Evolutionary conservation across 2,888 invertebrate species (phyloP), one percentile per base, ranked within the genome.

Genomic region (Lithophane ornitopus): DNA sequence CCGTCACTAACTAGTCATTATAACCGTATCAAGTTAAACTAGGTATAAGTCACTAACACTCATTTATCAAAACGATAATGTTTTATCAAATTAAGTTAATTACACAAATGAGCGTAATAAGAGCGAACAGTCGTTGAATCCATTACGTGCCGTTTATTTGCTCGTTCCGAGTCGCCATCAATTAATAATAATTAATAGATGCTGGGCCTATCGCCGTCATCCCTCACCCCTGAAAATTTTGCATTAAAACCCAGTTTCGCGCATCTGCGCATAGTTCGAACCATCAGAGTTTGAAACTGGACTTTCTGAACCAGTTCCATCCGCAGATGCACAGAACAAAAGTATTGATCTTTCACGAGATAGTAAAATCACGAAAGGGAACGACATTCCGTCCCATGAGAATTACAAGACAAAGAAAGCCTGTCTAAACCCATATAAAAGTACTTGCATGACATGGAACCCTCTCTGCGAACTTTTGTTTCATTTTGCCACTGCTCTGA

Each of bases 341-440:
- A 70, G 66, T 82, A 78, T 82, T 78, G 78, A 78, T 82, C 58
- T 11, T 65, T 4, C 14, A 11, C 39, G 19, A 62, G 49, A 46
- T 68, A 70, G 7, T 63, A 61, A 71, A 78, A 71, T 78, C 70
- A 69, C n/a, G 66, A 62, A 62, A 54, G 22, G 49, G 52, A 34
- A n/a, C 28, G 34, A 63, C 39, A 56, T 69, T 69, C 49, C 69
- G 49, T 67, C 70, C 66, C 80, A 34, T 63, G 75, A 67, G 79
- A 70, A 70, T 68, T 34, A 44, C 44, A 56, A 71, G 69, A 82
- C 61, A 74, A 72, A 69, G 44, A 66, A 72, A 54, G 34, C 49
- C 26, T 49, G 49, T 3, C 44, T 52, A n/a, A 76, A 34, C 34
- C 34, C 49, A 26, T 52, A 14, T 26, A 44, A 49, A 67, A 39